Conservation (phyloP, 2,113 vertebrate genomes). For the Menidia beryllina region DNA sequence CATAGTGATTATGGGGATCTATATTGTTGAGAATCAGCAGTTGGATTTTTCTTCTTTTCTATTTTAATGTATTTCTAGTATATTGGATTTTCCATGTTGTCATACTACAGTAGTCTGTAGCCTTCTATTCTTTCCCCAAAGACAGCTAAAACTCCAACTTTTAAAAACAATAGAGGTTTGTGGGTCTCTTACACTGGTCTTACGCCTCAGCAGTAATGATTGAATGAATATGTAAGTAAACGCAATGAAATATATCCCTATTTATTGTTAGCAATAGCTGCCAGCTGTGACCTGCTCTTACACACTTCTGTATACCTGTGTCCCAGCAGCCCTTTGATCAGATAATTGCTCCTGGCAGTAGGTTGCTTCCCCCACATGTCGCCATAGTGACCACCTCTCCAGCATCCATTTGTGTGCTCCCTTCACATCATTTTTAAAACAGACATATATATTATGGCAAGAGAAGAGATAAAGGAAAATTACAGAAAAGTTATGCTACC, state of each 20-base stretch:
- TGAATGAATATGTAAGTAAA: constrained; percentile 11
- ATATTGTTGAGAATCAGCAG: too few relatives aligned
- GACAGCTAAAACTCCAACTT: background rate
- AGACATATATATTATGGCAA: constrained; percentile 35
- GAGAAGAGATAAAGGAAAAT: constrained; percentile 26
- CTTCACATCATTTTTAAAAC: constrained; percentile 62
- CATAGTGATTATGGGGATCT: too few relatives aligned
- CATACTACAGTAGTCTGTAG: background rate
- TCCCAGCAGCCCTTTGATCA: constrained; percentile 80
- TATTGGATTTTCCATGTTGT: background rate
- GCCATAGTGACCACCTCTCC: constrained; percentile 50
- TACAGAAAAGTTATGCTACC: background rate
- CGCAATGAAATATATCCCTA: constrained; percentile 33
- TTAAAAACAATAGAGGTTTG: background rate
- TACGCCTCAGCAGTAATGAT: constrained; percentile 4
- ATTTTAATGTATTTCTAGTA: background rate
- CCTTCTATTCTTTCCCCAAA: background rate
- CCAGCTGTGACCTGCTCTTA: constrained; percentile 69
- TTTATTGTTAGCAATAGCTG: constrained; percentile 50
- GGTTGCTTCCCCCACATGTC: constrained; percentile 69
- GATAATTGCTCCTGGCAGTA: constrained; percentile 80
- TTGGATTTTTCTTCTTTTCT: background rate
- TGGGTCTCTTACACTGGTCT: background rate
- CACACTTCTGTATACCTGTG: constrained; percentile 63
- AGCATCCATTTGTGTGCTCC: constrained; percentile 60